Base-by-base conservation (phyloP, 2,797 vertebrate genomes). In the Taeniopygia guttata region DNA sequence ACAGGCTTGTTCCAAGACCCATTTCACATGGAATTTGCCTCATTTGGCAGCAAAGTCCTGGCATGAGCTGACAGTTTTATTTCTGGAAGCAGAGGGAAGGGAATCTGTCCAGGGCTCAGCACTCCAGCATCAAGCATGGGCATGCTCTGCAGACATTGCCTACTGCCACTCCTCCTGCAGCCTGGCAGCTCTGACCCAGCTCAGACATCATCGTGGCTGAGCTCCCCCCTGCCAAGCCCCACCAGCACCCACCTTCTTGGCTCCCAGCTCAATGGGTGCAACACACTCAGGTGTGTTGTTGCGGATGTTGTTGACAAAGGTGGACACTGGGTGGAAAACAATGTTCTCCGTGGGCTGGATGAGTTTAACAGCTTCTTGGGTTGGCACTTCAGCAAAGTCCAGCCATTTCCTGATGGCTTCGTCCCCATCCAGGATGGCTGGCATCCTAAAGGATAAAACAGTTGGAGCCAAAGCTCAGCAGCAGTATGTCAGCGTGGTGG, bases 321-420 rank as follows among this genome's bases (percentile, higher is more conserved):
- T 95, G 21, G 99, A 99, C 34, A 99, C 99, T 0, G 99, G 98
- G 84, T 99, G 99, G 97, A 98, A 99, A 45, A 97, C 96, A 68
- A 99, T 93, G 56, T 97, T 98, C 91, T 99, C 98, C 10, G 98
- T 98, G 34, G 99, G 97, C 74, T 98, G 98, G 48, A 99, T 98
- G 80, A 99, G 95, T 79, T 98, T 98, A 73, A 99, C 75, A 1
- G 99, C 99, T 86, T 99, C 99, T 34, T 97, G 96, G n/a, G 97
- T 98, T 49, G 98, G 98, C 68, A 99, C 98, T 63, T 99, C 97
- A 32, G 98, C 98, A 29, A 98, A 99, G 97, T 99, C 98, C 68
- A 99, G 97, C 99, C 99, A 99, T 66, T 96, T 98, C 62, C 98
- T 98, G 80, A 99, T 97, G 67, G 99, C 99, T 25, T 99, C 99